phyloP scores from a whole-genome alignment of 2,797 vertebrate species.

The Enteromius radiatus region DNA sequence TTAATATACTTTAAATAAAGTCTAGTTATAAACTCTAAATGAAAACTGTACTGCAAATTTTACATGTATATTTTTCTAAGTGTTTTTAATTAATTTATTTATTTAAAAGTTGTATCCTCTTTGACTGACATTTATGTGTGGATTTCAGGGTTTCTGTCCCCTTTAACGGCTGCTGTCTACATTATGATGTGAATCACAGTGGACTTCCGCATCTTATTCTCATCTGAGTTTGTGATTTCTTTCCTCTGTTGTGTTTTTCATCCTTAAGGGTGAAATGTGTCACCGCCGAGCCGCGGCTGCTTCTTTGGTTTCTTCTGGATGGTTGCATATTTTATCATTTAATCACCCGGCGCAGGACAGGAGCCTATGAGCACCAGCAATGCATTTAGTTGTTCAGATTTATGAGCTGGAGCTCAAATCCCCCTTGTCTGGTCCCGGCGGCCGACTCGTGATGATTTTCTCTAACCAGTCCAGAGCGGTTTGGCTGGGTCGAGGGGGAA shows the following conservation, averaged over 20 bases:
- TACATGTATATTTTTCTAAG: too few relatives aligned
- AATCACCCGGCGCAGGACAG: slow-evolving; percentile 46
- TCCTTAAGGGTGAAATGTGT: slow-evolving; percentile 41
- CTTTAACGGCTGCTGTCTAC: not conserved
- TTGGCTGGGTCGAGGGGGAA: slow-evolving; percentile 40
- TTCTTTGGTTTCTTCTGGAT: slow-evolving; percentile 23
- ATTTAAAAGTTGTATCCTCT: not conserved
- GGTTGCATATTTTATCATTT: slow-evolving; percentile 56
- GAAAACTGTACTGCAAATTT: too few relatives aligned
- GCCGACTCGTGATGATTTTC: slow-evolving; percentile 59
- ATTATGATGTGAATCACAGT: not conserved
- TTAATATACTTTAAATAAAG: not conserved
- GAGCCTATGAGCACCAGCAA: slow-evolving; percentile 36
- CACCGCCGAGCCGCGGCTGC: slow-evolving; percentile 19
- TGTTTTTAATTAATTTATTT: not conserved
- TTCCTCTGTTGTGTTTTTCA: slow-evolving; percentile 9
- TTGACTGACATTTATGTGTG: not conserved
- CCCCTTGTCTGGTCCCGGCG: slow-evolving; percentile 38
- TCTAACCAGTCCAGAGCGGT: slow-evolving; percentile 54
- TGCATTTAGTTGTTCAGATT: slow-evolving; percentile 51
- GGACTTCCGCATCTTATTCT: slow-evolving; percentile 2
- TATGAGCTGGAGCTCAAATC: slow-evolving; percentile 51
- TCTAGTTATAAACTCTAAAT: not conserved
- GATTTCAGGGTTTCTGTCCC: not conserved
- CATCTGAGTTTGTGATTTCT: slow-evolving; percentile 20